Evolutionary conservation across 2,113 vertebrate genomes (phyloP).

Genomic region (Mustelus asterias): DNA sequence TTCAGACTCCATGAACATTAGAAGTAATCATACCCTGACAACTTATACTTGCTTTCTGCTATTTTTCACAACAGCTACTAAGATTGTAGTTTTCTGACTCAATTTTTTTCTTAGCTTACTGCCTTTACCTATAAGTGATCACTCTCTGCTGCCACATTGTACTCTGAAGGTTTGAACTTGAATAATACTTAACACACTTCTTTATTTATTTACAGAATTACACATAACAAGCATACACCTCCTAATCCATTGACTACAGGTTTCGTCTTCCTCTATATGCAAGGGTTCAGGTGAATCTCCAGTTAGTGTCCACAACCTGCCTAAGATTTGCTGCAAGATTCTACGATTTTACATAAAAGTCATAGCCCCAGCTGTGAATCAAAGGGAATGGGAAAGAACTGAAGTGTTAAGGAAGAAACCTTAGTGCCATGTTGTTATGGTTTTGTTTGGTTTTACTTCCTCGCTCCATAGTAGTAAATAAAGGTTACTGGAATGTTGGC

Average conservation of each 20-base stretch:
- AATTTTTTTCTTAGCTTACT: neutral
- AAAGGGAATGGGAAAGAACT: neutral
- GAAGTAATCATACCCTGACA: neutral
- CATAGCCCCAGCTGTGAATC: neutral
- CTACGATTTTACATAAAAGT: too few species aligned
- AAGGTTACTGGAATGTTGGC: neutral
- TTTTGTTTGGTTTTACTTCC: neutral
- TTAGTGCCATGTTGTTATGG: neutral
- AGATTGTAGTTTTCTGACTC: neutral
- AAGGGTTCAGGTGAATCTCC: neutral
- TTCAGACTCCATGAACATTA: neutral
- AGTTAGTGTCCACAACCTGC: neutral
- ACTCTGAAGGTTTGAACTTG: neutral
- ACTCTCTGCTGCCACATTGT: neutral
- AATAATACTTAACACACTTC: neutral
- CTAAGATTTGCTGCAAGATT: neutral
- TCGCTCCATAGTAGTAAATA: neutral
- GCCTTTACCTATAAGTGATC: neutral
- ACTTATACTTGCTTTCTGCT: neutral
- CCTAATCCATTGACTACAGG: neutral
- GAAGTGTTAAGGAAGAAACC: neutral
- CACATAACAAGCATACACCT: neutral
- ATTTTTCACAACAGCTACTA: neutral
- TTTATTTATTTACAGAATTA: neutral
- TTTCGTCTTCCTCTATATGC: neutral